These are phyloP conservation scores for Stenotaenia linearis DNA, from an alignment of 2,888 invertebrate species.

Conservation along the genomic window DNA sequence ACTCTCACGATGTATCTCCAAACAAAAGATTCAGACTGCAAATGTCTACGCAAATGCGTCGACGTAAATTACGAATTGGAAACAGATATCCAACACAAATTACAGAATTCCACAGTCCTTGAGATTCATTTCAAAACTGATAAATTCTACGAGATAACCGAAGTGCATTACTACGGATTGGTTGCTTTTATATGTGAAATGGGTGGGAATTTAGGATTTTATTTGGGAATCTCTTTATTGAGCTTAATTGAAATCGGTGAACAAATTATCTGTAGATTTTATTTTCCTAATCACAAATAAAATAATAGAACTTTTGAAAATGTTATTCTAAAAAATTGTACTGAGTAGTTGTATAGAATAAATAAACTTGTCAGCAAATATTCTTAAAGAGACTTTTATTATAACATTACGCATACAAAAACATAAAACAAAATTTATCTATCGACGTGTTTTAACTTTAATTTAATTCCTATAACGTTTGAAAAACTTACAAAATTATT, in stretches of 20 bases:
- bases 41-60: background rate
- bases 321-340: too few relatives aligned
- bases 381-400: too few relatives aligned
- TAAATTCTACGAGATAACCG: background rate
- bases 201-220: constrained; percentile 17
- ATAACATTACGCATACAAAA: too few relatives aligned
- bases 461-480: too few relatives aligned
- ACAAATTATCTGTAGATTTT: too few relatives aligned
- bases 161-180: background rate
- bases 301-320: too few relatives aligned
- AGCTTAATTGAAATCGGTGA: background rate
- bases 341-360: too few relatives aligned
- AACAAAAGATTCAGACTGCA: background rate
- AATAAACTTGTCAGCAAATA: too few relatives aligned
- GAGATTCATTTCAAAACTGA: background rate
- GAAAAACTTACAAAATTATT: too few relatives aligned
- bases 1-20: background rate
- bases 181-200: background rate
- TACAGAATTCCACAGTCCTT: background rate
- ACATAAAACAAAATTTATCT: too few relatives aligned
- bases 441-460: too few relatives aligned
- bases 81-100: background rate
- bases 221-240: background rate
- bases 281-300: too few relatives aligned
- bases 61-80: background rate